Percentiles rank a stretch among this genome's conserved stretches.
Conservation (phyloP, 1,140 invertebrate genomes). For the Teleopsis dalmanni region DNA sequence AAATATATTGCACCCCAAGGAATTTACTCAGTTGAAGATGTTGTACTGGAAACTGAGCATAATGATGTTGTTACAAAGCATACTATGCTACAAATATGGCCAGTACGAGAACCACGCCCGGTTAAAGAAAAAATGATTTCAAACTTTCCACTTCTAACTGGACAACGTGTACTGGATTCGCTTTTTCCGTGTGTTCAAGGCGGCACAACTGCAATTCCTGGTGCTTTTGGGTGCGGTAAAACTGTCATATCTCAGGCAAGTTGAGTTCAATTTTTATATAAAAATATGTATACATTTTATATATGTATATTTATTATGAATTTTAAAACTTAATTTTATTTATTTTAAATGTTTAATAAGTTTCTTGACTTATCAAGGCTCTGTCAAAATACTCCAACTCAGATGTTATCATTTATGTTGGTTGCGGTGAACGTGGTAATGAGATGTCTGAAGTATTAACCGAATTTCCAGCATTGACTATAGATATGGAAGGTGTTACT, state of each 20-base stretch:
- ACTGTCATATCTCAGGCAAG: constrained; percentile 54
- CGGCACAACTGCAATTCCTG: constrained; percentile 98
- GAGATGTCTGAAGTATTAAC: constrained; percentile 80
- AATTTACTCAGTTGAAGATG: constrained; percentile 87
- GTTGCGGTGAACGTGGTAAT: constrained; percentile 90
- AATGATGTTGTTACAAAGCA: constrained; percentile 85
- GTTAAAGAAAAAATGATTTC: constrained; percentile 94
- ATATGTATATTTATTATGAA: too few species aligned
- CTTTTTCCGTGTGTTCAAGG: constrained; percentile 98
- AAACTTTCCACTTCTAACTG: constrained; percentile 92
- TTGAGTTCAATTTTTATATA: too few species aligned
- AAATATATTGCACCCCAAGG: constrained; percentile 87
- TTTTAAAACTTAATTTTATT: not conserved
- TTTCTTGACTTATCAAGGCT: constrained; percentile 33
- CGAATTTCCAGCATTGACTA: constrained; percentile 93
- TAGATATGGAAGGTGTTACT: constrained; percentile 87
- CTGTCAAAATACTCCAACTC: constrained; percentile 98
- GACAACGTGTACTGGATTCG: constrained; percentile 94
- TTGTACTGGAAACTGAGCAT: constrained; percentile 95
- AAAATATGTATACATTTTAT: too few species aligned
- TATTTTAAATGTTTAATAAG: not conserved
- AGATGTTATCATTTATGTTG: constrained; percentile 96
- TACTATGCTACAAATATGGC: constrained; percentile 91
- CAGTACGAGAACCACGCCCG: constrained; percentile 90
- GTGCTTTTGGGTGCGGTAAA: constrained; percentile 69